Evolutionary conservation across 2,797 vertebrate genomes (phyloP).

Genomic region (Lacerta agilis): DNA sequence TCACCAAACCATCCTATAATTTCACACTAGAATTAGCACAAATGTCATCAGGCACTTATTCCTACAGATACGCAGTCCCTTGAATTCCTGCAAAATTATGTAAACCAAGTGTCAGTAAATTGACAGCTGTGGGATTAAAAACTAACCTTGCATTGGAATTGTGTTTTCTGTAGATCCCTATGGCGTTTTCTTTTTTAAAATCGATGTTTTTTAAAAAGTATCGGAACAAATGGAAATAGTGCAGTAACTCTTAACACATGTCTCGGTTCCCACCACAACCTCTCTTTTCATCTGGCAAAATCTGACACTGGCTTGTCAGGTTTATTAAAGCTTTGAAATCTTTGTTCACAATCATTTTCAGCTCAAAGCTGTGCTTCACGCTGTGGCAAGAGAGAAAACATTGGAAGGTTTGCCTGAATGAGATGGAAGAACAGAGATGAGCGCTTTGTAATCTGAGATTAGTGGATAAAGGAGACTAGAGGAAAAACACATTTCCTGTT

Average conservation of each 20-base stretch:
- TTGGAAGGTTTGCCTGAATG: background rate
- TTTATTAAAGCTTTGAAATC: slow-evolving; percentile 30
- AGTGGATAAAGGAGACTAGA: background rate
- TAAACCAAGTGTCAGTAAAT: background rate
- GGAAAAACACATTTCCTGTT: slow-evolving; percentile 20
- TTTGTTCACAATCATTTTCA: background rate
- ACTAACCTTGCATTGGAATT: slow-evolving; percentile 49
- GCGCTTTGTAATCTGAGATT: slow-evolving; percentile 30
- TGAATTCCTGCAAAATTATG: background rate
- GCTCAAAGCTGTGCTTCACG: background rate
- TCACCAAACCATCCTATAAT: background rate
- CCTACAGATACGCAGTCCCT: background rate
- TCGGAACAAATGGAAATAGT: slow-evolving; percentile 27
- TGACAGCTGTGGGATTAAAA: slow-evolving; percentile 28
- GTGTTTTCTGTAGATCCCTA: slow-evolving; percentile 41
- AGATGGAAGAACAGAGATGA: slow-evolving; percentile 4
- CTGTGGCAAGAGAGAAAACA: background rate
- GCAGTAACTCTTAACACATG: slow-evolving; percentile 6
- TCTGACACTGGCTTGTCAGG: background rate
- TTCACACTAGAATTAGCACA: background rate
- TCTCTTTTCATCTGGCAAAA: slow-evolving; percentile 26
- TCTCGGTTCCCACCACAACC: slow-evolving; percentile 25
- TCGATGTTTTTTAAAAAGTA: slow-evolving; percentile 21
- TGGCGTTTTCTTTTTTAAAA: background rate
- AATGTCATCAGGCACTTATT: background rate